Conservation (phyloP, 2,888 invertebrate genomes). For the Brachynemurus nebulosus region DNA sequence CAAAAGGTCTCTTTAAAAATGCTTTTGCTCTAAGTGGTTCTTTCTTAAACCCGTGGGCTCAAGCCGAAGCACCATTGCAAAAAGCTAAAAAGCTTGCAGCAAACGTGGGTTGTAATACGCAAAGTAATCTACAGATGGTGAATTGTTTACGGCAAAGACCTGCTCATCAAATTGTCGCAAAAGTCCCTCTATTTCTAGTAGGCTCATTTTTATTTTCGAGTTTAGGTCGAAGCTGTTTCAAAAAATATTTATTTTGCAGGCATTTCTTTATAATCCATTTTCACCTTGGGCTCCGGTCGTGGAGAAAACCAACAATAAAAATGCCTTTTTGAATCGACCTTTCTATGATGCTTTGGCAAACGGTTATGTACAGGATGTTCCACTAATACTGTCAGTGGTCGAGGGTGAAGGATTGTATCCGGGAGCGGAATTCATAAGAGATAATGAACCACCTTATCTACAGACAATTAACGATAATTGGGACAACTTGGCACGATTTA, state of each 20-base stretch:
- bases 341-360: constrained; percentile 46
- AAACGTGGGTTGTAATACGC: constrained; percentile 43
- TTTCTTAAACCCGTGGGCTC: constrained; percentile 46
- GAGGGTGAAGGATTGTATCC: constrained; percentile 50
- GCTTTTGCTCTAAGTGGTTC: constrained; percentile 48
- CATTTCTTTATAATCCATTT: constrained; percentile 52
- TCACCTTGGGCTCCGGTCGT: constrained; percentile 59
- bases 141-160: constrained; percentile 44
- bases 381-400: constrained; percentile 54
- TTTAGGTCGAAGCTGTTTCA: too few relatives aligned
- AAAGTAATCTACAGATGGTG: constrained; percentile 35
- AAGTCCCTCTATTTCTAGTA: constrained; percentile 38
- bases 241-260: constrained; percentile 30
- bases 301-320: constrained; percentile 36
- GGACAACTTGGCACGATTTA: constrained; percentile 27
- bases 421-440: constrained; percentile 10
- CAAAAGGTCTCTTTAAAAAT: constrained; percentile 43
- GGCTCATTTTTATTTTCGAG: too few relatives aligned
- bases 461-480: constrained; percentile 24
- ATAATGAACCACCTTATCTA: constrained; percentile 9
- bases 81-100: constrained; percentile 41
- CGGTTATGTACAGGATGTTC: constrained; percentile 46
- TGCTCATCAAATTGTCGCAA: constrained; percentile 38
- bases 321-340: constrained; percentile 50
- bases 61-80: constrained; percentile 35